Evolutionary conservation across 2,888 invertebrate genomes (phyloP).

Genomic region (Encarsia formosa): DNA sequence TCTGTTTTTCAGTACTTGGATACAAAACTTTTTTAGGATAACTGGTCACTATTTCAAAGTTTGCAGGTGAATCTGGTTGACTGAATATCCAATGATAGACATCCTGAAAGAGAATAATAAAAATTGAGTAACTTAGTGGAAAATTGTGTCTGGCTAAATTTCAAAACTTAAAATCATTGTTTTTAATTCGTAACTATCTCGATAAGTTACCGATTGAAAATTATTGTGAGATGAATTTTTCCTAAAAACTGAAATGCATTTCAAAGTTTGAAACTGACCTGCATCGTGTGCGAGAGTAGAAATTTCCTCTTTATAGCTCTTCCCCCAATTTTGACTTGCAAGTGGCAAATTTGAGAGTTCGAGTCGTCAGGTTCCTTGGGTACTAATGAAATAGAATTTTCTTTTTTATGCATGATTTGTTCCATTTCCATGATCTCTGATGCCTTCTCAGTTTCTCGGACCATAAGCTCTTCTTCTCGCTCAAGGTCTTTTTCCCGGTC

Average conservation of each 20-base stretch:
- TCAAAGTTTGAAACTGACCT: constrained; percentile 60
- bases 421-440: constrained; percentile 55
- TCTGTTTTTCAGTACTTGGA: constrained; percentile 54
- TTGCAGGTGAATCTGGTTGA: constrained; percentile 74
- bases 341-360: constrained; percentile 68
- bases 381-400: constrained; percentile 62
- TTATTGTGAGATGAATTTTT: constrained; percentile 80
- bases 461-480: constrained; percentile 60
- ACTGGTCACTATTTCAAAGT: constrained; percentile 79
- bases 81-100: constrained; percentile 94
- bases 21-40: constrained; percentile 84
- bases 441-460: constrained; percentile 53
- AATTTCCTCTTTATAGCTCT: constrained; percentile 85
- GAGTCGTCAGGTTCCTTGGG: constrained; percentile 73
- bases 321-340: constrained; percentile 90
- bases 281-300: constrained; percentile 71
- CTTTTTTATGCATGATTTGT: constrained; percentile 66
- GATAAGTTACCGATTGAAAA: constrained; percentile 67
- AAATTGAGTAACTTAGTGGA: not conserved
- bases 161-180: not conserved
- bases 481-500: constrained; percentile 92
- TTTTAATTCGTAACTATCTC: no score
- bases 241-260: no score
- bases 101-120: constrained; percentile 61
- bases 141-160: not conserved